Base-by-base conservation (phyloP, 2,888 invertebrate genomes). In the Limulus polyphemus region DNA sequence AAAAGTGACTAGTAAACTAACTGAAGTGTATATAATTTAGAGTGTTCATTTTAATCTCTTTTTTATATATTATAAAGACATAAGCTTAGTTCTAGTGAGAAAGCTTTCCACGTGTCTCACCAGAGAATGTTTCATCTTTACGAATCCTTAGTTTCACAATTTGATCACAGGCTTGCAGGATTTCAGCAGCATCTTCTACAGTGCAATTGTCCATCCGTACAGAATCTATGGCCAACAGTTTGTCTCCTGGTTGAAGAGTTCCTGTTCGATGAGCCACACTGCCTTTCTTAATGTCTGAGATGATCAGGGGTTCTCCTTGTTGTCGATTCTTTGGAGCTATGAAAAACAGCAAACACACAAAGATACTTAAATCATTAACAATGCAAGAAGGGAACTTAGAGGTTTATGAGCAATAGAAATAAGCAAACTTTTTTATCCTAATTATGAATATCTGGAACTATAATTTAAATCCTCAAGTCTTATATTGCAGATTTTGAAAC, bases 231-330 rank as follows among this genome's bases (percentile, higher is more conserved):
- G 91, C 89, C 13, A 94, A 77, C 0, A 95, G 79, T 63, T 87
- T 84, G 74, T 95, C 94, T 1, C 93, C 93, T 0, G 88, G 83
- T 17, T 88, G 84, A 52, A 95, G 78, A 1, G 90, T 89, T 2
- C 94, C 94, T 46, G 88, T 88, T 55, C 91, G 81, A 78, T 95
- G 90, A 0, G 95, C 92, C 0, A 88, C 84, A 50, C 93, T 93
- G 11, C 94, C 95, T 55, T 87, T 84, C 61, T 88, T 85, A 13
- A 97, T 89, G 72, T 92, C 90, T 0, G 90, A 86, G 72, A 95
- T 91, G 56, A 89, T 81, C 76, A 91, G 83, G 0, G 90, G 87
- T 67, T 88, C 87, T 69, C 74, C 75, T 5, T 68, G 55, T 60
- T 72, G 71, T 47, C 72, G 65, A 52, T 72, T 70, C 50, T 65